Evolutionary conservation across 2,888 invertebrate species (phyloP).

Genomic region (Pyralis farinalis): DNA sequence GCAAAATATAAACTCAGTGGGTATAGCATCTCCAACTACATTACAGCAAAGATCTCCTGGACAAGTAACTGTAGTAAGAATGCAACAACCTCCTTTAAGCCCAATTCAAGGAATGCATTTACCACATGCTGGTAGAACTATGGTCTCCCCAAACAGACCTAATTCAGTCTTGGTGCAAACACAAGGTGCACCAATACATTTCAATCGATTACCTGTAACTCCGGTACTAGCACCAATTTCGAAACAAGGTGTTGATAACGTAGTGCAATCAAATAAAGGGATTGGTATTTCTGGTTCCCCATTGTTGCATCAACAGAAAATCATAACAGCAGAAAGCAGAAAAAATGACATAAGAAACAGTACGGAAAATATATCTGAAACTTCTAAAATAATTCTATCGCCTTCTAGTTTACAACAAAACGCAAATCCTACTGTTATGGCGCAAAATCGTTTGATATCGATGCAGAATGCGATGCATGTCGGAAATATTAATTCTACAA

Average conservation of each 20-base stretch:
- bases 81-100: slow-evolving; percentile 71
- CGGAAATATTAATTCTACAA: slow-evolving; percentile 49
- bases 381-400: slow-evolving; percentile 65
- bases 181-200: slow-evolving; percentile 66
- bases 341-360: slow-evolving; percentile 48
- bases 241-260: slow-evolving; percentile 77
- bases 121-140: slow-evolving; percentile 55
- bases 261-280: slow-evolving; percentile 58
- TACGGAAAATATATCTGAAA: slow-evolving; percentile 46
- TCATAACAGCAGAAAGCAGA: slow-evolving; percentile 48
- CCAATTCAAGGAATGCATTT: slow-evolving; percentile 69
- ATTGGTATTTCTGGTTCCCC: slow-evolving; percentile 40
- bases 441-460: slow-evolving; percentile 68
- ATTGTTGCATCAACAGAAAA: slow-evolving; percentile 58
- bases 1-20: slow-evolving; percentile 54
- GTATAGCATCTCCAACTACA: slow-evolving; percentile 58
- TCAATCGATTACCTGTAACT: slow-evolving; percentile 80
- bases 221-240: slow-evolving; percentile 79
- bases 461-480: slow-evolving; percentile 66
- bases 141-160: slow-evolving; percentile 69
- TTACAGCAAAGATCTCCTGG: slow-evolving; percentile 64
- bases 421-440: slow-evolving; percentile 62
- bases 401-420: slow-evolving; percentile 56
- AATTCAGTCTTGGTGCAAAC: slow-evolving; percentile 72
- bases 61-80: slow-evolving; percentile 74